Evolutionary conservation across 2,797 vertebrate species (phyloP).

Genomic region (Huso huso): DNA sequence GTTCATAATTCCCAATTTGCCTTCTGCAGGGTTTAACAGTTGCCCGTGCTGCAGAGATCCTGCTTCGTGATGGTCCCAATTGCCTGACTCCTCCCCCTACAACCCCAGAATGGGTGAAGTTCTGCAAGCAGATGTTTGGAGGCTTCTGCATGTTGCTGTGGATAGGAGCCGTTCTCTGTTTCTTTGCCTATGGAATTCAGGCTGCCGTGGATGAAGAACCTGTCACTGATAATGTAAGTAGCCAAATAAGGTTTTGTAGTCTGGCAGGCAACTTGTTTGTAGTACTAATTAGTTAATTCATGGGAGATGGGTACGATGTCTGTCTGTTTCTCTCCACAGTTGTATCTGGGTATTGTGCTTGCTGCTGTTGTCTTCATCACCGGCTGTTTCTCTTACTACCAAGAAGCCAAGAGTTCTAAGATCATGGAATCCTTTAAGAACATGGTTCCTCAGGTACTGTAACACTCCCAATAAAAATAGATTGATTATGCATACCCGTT

Average conservation of each 20-base stretch:
- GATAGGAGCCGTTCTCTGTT: slow-evolving; percentile 90
- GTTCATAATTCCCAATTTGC: not conserved
- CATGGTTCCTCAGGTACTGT: slow-evolving; percentile 85
- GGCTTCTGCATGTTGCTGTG: slow-evolving; percentile 91
- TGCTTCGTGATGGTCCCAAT: slow-evolving; percentile 85
- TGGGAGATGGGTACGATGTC: no score
- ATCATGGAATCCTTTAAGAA: slow-evolving; percentile 98
- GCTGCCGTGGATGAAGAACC: slow-evolving; percentile 68
- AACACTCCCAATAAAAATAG: not conserved
- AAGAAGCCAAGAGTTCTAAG: slow-evolving; percentile 95
- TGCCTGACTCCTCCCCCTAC: slow-evolving; percentile 88
- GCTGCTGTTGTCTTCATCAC: slow-evolving; percentile 94
- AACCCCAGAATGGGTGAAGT: slow-evolving; percentile 94
- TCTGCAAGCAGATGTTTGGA: slow-evolving; percentile 90
- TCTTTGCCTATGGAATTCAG: slow-evolving; percentile 78
- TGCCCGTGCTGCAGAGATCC: slow-evolving; percentile 77
- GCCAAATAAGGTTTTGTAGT: no score
- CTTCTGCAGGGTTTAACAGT: slow-evolving; percentile 68
- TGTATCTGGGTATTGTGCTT: slow-evolving; percentile 85
- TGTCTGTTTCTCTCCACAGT: slow-evolving; percentile 40
- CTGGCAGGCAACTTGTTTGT: no score
- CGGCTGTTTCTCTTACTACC: slow-evolving; percentile 95
- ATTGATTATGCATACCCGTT: no score
- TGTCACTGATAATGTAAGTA: slow-evolving; percentile 77
- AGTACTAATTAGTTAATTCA: no score